Percentiles rank a stretch among this genome's conserved stretches.
These are phyloP conservation scores for Spermophilus dauricus DNA, from an alignment of 2,113 vertebrate genomes.

Conservation along the genomic window DNA sequence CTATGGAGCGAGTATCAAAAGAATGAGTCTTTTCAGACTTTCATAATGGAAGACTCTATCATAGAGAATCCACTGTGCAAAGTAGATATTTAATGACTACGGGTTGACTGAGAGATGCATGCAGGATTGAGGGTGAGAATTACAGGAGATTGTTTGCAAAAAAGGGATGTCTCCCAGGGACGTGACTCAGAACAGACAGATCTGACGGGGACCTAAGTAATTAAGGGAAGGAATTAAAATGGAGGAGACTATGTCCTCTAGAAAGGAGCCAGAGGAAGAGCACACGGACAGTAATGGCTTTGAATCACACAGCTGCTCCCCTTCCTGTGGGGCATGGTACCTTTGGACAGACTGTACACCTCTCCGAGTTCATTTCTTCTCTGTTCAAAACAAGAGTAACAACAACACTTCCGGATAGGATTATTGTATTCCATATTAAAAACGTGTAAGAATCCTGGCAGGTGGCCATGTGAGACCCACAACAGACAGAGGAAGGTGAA, in stretches of 20 bases:
- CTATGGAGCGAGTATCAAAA: neutral
- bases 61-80: neutral
- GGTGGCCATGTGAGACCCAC: neutral
- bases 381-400: neutral
- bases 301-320: neutral
- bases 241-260: neutral
- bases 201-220: neutral
- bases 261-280: neutral
- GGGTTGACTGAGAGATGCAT: neutral
- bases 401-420: neutral
- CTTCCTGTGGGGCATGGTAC: fast-evolving
- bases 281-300: fast-evolving
- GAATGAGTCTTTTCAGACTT: neutral
- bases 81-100: neutral
- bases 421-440: neutral
- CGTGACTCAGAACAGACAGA: neutral
- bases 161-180: neutral
- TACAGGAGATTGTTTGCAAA: neutral
- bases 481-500: neutral
- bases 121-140: neutral
- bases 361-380: neutral
- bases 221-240: neutral
- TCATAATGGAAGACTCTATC: neutral
- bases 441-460: neutral
- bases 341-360: neutral